Evolutionary conservation across 2,797 vertebrate genomes (phyloP), one percentile per base, ranked within the genome.

Genomic region (Hozukius guyotensis): DNA sequence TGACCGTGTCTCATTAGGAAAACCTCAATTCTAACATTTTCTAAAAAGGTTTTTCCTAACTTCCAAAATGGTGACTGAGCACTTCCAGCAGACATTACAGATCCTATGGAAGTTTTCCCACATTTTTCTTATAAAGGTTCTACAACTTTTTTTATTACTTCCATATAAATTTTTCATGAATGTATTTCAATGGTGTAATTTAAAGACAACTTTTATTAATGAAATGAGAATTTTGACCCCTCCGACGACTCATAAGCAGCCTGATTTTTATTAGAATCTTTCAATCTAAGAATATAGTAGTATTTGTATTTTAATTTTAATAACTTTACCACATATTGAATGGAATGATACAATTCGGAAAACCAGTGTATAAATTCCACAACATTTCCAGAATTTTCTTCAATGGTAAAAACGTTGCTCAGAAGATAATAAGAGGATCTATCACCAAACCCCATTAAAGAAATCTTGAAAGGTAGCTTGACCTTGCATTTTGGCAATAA

Each of bases 241-340:
- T 59, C 56, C 16, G 25, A 29, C 4, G 1, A 8, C 13, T 63
- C 32, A 38, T 22, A 36, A 1, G n/a, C 31, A 0, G 0, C 11
- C 31, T 62, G 20, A 24, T 24, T 64, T 64, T 8, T 64, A 22
- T 42, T 16, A 6, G 4, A 46, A 14, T 36, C 34, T 16, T 9
- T 42, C n/a, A 24, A 24, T 24, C 4, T 38, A 36, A n/a, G 61
- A 8, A 25, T 27, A 9, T 2, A 11, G 2, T 27, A 31, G 2
- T 42, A 31, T 13, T 6, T 3, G 27, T 65, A 20, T 38, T 46
- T 2, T 14, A 25, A 16, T 64, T 2, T 25, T 6, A 5, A 46
- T 11, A n/a, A 18, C 22, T 27, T 29, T 20, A 25, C 6, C 46
- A 65, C 38, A 65, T 27, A 65, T 9, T 53, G 27, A 68, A 53